A percentile compares a stretch with the other conserved stretches of the same genome.
phyloP scores from a whole-genome alignment of 2,888 invertebrate species.

The Dicranocentrus wangi region DNA sequence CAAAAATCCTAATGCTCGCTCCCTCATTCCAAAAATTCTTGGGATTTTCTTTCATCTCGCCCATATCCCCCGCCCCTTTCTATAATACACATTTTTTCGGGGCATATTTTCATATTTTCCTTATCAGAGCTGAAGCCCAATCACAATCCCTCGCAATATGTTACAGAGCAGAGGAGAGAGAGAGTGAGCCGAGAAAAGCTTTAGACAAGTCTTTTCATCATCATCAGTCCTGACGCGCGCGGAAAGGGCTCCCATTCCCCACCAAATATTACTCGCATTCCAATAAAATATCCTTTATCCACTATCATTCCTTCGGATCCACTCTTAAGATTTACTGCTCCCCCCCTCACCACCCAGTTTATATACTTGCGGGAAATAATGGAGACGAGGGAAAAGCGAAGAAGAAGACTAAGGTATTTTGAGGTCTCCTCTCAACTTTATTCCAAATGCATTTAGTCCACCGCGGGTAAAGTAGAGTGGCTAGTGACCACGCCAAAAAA shows the following conservation, averaged over 20 bases:
- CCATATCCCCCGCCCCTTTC: no score
- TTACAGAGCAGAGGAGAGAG: not conserved
- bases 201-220: constrained; percentile 26
- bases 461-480: no score
- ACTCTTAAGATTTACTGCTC: constrained; percentile 18
- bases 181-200: not conserved
- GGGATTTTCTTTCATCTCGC: not conserved
- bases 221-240: constrained; percentile 27
- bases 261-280: constrained; percentile 46
- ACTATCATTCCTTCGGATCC: constrained; percentile 26
- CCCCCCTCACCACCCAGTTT: not conserved
- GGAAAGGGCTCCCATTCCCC: constrained; percentile 1
- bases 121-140: not conserved
- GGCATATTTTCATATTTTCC: constrained; percentile 9
- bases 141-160: not conserved
- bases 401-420: not conserved
- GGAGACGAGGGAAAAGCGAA: not conserved
- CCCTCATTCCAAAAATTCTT: constrained; percentile 4
- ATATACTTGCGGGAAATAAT: no score
- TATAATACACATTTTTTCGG: not conserved
- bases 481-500: not conserved
- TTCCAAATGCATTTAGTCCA: not conserved
- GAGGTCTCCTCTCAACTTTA: not conserved
- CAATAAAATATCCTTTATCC: constrained; percentile 42
- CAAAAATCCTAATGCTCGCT: not conserved